These are phyloP conservation scores for Psittacara wagleri DNA, from an alignment of 2,113 vertebrate species.

Conservation along the genomic window DNA sequence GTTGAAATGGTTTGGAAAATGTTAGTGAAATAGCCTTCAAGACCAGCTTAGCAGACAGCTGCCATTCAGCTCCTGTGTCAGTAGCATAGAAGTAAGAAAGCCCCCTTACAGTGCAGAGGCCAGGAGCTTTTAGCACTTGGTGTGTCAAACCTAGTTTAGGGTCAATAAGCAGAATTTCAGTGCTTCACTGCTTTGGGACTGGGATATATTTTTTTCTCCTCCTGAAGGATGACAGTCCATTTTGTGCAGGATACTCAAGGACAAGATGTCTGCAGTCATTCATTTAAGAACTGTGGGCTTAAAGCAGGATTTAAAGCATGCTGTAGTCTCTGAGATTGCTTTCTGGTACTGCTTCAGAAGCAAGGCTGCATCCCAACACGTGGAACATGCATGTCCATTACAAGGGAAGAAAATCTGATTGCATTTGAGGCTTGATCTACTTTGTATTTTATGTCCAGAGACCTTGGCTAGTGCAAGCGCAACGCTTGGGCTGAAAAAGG, in stretches of 20 bases:
- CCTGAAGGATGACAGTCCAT: neutral
- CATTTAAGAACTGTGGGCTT: neutral
- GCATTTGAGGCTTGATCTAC: neutral
- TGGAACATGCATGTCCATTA: neutral
- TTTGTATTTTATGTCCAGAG: neutral
- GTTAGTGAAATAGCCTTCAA: neutral
- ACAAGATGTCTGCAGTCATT: neutral
- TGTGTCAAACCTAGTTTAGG: neutral
- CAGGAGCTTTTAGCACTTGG: neutral
- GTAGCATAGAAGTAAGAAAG: neutral
- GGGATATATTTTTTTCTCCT: neutral
- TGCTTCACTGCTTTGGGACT: neutral
- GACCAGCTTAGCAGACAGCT: neutral
- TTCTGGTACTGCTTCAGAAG: neutral
- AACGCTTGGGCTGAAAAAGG: neutral
- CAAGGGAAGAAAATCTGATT: neutral
- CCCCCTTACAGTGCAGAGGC: neutral
- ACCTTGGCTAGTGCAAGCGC: neutral
- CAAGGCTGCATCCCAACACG: neutral
- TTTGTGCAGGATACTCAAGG: neutral
- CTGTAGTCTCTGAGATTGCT: neutral
- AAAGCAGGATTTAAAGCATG: neutral
- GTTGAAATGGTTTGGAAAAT: neutral
- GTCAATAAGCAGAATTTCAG: neutral
- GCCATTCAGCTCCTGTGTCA: slow-evolving; percentile 3